Conservation (phyloP, 2,797 vertebrate species). For the Meriones psammophilus region DNA sequence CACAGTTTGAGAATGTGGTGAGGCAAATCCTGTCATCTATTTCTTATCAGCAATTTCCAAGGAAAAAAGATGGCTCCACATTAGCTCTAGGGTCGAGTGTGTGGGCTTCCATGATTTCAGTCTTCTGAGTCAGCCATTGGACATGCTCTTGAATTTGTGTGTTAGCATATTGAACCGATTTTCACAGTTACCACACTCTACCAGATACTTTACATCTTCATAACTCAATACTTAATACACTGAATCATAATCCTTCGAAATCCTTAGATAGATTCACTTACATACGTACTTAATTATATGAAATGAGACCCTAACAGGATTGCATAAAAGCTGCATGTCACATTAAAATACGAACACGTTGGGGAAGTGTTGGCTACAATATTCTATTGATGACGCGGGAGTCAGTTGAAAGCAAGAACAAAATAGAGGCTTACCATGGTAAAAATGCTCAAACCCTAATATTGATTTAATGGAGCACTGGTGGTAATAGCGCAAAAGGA, state of each 20-base stretch:
- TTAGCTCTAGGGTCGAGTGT: slow-evolving; percentile 37
- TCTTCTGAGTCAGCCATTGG: slow-evolving; percentile 67
- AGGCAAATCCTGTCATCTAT: slow-evolving; percentile 76
- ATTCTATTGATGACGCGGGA: neutral
- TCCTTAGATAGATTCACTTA: neutral
- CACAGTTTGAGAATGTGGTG: slow-evolving; percentile 70
- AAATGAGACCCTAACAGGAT: neutral
- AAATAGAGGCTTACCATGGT: neutral
- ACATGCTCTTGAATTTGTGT: slow-evolving; percentile 5
- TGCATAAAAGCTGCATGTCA: neutral
- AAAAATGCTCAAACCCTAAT: neutral
- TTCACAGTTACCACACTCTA: neutral
- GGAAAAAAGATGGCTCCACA: slow-evolving; percentile 30
- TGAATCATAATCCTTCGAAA: neutral
- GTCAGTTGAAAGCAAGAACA: neutral
- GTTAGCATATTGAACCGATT: slow-evolving; percentile 14
- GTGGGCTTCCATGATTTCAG: neutral
- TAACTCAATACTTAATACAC: neutral
- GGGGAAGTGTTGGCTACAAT: neutral
- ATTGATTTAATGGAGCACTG: neutral
- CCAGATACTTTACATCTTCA: slow-evolving; percentile 2
- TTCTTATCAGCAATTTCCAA: slow-evolving; percentile 37
- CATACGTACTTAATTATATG: neutral
- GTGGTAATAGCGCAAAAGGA: neutral
- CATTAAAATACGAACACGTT: neutral